Base-by-base conservation (phyloP, 2,113 vertebrate genomes). In the Donacobius atricapilla region DNA sequence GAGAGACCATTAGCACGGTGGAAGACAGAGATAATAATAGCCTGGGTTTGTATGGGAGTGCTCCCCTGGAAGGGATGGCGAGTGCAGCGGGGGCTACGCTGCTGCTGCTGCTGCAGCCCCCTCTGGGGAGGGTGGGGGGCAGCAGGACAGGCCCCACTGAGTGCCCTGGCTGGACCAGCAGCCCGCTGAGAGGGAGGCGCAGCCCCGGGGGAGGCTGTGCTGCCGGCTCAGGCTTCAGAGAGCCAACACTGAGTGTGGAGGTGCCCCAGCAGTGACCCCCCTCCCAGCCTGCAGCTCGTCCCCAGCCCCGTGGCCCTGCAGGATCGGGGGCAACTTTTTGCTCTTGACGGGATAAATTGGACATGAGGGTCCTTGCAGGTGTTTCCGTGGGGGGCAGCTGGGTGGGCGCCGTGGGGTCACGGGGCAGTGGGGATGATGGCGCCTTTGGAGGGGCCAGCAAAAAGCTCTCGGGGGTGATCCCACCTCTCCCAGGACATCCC, bases 1-100 rank as follows among this genome's bases (percentile, higher is more conserved):
- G 94, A 96, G 96, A 95, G 95, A 92, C 93, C 94, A 94, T 96
- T 90, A 96, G 89, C 85, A 92, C 40, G 28, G 87, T 90, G 85
- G 94, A 89, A 97, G 95, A 92, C 78, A 2, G 83, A 81, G 91
- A 91, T 93, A 96, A 95, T 77, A 94, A 96, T 92, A 92, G 90
- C 89, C 71, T 28, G 79, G 88, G 69, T 51, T 71, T 73, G 73
- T 51, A 96, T n/a, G 84, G 93, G 83, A 86, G 92, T 19, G 92
- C 71, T 84, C 69, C 66, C 80, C 87, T 72, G 65, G 70, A 68
- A 89, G 87, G 70, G 84, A 85, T 1, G 2, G 15, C 5, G 21
- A 93, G 89, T 51, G 19, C 64, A 48, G 69, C 1, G 16, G 78
- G 56, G 79, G 83, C 75, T 91, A 30, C 0, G 2, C 56, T 51